These are phyloP conservation scores for Mesorhabditis spiculigera DNA, from an alignment of 2,888 invertebrate genomes.

Conservation along the genomic window DNA sequence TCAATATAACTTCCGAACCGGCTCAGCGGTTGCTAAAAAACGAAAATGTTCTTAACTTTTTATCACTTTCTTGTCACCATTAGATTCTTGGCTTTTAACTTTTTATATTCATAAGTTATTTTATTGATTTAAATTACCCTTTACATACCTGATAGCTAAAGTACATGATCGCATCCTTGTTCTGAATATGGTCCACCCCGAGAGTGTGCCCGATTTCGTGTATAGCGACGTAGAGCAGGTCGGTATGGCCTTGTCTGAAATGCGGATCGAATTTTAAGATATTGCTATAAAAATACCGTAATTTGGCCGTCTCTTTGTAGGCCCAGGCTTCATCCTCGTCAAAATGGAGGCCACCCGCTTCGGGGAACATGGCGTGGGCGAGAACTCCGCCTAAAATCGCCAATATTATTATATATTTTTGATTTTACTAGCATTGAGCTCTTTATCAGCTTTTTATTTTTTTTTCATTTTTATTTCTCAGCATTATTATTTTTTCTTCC, in stretches of 20 bases:
- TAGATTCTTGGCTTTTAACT: background rate
- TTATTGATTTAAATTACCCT: background rate
- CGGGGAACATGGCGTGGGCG: background rate
- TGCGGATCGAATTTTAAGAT: background rate
- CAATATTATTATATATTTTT: too few relatives aligned
- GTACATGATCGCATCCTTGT: conserved; percentile 4
- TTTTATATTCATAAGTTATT: background rate
- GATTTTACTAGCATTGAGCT: too few relatives aligned
- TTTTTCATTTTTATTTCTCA: too few relatives aligned
- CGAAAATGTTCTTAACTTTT: background rate
- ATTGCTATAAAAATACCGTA: background rate
- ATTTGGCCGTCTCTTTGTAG: background rate
- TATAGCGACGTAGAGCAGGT: background rate
- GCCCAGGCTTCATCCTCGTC: background rate
- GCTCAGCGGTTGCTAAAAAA: background rate
- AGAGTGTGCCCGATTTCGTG: conserved; percentile 2
- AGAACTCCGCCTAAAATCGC: conserved; percentile 6
- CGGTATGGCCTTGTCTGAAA: background rate
- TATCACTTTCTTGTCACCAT: background rate
- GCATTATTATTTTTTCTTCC: too few relatives aligned
- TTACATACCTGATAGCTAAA: background rate
- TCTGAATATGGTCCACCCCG: background rate
- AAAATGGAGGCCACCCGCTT: background rate
- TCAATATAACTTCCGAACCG: background rate
- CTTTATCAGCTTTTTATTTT: too few relatives aligned